A percentile compares a stretch with the other conserved stretches of the same genome.
These are phyloP conservation scores for Arenaria interpres DNA, from an alignment of 2,113 vertebrate species.

Conservation along the genomic window DNA sequence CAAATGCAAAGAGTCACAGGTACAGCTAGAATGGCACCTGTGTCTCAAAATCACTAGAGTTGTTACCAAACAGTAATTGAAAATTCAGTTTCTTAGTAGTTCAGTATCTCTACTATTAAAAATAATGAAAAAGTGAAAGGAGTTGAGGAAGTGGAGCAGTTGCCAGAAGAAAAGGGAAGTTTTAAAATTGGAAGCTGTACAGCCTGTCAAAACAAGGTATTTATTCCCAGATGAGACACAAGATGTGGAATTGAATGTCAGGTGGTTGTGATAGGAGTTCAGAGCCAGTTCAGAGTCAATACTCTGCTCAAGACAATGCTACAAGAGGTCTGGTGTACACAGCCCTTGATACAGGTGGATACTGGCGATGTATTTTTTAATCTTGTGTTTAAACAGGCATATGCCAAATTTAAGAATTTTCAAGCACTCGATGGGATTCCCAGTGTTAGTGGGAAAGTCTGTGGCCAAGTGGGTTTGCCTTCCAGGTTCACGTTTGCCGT, in stretches of 20 bases:
- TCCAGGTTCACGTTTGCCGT: background rate
- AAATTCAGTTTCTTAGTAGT: background rate
- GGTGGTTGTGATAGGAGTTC: background rate
- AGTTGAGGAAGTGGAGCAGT: background rate
- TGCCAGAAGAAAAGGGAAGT: background rate
- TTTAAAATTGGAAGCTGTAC: background rate
- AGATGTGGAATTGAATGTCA: background rate
- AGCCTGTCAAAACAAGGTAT: background rate
- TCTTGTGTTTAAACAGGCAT: background rate
- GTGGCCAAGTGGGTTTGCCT: background rate
- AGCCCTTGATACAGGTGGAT: background rate
- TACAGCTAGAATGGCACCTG: background rate
- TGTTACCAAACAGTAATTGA: background rate
- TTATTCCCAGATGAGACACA: background rate
- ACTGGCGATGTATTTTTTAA: background rate
- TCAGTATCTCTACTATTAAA: background rate
- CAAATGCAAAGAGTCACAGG: background rate
- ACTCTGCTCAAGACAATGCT: background rate
- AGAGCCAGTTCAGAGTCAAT: background rate
- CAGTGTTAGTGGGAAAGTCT: background rate
- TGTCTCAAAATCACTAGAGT: background rate
- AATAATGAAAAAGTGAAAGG: background rate
- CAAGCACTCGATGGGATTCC: background rate
- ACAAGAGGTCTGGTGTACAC: background rate
- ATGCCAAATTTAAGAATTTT: background rate